Base-by-base conservation (phyloP, 2,113 vertebrate genomes). In the Pomatostomus ruficeps region DNA sequence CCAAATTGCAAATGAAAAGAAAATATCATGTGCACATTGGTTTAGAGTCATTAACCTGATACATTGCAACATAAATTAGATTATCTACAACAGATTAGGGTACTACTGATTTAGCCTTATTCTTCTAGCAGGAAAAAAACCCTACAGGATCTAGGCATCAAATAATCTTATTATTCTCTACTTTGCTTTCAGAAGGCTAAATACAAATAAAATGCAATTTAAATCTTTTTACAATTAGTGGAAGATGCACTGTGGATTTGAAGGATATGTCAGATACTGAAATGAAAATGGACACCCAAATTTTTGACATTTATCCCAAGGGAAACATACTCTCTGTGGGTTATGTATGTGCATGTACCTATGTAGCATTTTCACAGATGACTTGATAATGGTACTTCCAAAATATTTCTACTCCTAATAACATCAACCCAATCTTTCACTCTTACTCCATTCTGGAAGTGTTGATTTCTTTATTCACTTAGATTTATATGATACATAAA, bases 1-100 rank as follows among this genome's bases (percentile, higher is more conserved):
- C 42, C 81, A 95, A 97, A 97, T 85, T 94, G 80, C 58, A 95
- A 95, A 96, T 65, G 70, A 94, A 96, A 94, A 97, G 92, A 95
- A 96, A 91, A 92, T 72, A 82, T 74, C 91, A 95, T 71, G 85
- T 80, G 63, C 86, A 61, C 75, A 86, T 96, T 93, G 94, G 77
- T 96, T 96, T 89, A 80, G 82, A 91, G 71, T 95, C 73, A 2
- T 97, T 98, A 97, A 78, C 78, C 52, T 89, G 94, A 97, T 91
- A 36, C 68, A 95, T 40, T 88, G 91, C 85, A 92, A 73, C 28
- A 21, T 75, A 96, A 97, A 93, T 81, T 93, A 95, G 74, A 89
- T 95, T 62, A 97, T 94, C 78, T 97, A 90, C 85, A 95, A 78
- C n/a, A 89, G 71, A 95, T 92, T 94, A 95, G 93, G 67, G 36